Evolutionary conservation across 2,113 vertebrate species (phyloP).

Genomic region (Alethe diademata): DNA sequence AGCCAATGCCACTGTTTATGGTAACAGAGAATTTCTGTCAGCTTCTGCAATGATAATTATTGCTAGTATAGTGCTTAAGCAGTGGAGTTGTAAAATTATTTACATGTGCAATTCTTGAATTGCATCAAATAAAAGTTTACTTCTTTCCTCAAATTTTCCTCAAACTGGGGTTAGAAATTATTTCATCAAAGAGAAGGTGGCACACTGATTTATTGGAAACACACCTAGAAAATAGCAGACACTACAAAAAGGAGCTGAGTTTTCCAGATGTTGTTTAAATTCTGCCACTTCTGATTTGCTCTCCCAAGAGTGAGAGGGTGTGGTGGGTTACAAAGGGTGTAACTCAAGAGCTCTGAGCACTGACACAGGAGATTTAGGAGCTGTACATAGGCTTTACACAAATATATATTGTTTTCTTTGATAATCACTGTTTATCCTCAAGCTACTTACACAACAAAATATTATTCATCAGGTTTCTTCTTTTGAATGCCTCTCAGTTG

Average conservation of each 20-base stretch:
- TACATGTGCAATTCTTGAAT: rapidly evolving
- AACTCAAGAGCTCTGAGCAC: background rate
- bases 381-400: background rate
- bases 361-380: background rate
- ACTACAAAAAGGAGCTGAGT: rapidly evolving
- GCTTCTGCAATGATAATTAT: background rate
- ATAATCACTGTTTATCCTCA: background rate
- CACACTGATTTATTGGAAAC: background rate
- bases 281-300: background rate
- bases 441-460: constrained; percentile 18
- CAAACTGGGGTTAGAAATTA: background rate
- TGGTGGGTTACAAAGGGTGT: background rate
- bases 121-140: background rate
- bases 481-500: background rate
- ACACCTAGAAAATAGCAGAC: background rate
- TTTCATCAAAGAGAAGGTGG: background rate
- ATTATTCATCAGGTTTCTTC: background rate
- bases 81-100: background rate
- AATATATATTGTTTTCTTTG: background rate
- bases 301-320: background rate
- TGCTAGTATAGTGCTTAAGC: background rate
- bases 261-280: background rate
- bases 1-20: background rate
- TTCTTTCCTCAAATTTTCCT: background rate
- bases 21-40: background rate